Percentiles rank a stretch among this genome's conserved stretches.
Evolutionary conservation across 1,140 invertebrate genomes (phyloP).

Genomic region (Atta texana): DNA sequence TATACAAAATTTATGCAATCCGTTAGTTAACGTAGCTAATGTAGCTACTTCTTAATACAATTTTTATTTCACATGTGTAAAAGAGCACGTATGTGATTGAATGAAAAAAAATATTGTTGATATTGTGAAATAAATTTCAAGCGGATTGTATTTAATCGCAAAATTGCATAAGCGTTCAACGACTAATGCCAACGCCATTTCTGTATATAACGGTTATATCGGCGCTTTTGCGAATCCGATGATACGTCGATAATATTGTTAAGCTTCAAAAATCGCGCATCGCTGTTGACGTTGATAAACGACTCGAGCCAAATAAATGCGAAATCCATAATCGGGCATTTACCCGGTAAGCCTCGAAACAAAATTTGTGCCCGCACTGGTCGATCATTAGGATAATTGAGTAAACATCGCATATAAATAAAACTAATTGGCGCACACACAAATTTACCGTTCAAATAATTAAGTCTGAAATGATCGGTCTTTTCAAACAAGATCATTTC

Average conservation of each 20-base stretch:
- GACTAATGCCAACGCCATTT: constrained; percentile 53
- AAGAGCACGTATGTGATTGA: neutral
- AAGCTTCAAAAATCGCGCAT: constrained; percentile 62
- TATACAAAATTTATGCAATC: neutral
- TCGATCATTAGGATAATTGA: constrained; percentile 58
- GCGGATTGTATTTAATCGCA: constrained; percentile 48
- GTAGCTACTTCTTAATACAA: neutral
- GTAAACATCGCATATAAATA: constrained; percentile 58
- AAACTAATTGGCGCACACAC: constrained; percentile 51
- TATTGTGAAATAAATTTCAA: constrained; percentile 31
- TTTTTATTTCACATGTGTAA: neutral
- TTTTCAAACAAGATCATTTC: constrained; percentile 28
- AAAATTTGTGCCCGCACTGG: constrained; percentile 42
- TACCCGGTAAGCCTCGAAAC: constrained; percentile 50
- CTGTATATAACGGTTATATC: constrained; percentile 46
- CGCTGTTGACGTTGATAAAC: constrained; percentile 60
- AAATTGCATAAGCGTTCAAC: constrained; percentile 37
- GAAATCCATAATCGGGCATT: constrained; percentile 57
- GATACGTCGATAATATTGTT: constrained; percentile 62
- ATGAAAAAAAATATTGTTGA: constrained; percentile 1
- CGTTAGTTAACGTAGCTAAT: neutral
- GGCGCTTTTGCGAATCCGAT: constrained; percentile 58
- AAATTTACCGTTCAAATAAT: constrained; percentile 48
- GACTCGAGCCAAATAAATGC: constrained; percentile 57
- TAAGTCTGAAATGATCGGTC: constrained; percentile 44